phyloP scores from a whole-genome alignment of 2,888 invertebrate genomes.

The Drosophila ustulata region DNA sequence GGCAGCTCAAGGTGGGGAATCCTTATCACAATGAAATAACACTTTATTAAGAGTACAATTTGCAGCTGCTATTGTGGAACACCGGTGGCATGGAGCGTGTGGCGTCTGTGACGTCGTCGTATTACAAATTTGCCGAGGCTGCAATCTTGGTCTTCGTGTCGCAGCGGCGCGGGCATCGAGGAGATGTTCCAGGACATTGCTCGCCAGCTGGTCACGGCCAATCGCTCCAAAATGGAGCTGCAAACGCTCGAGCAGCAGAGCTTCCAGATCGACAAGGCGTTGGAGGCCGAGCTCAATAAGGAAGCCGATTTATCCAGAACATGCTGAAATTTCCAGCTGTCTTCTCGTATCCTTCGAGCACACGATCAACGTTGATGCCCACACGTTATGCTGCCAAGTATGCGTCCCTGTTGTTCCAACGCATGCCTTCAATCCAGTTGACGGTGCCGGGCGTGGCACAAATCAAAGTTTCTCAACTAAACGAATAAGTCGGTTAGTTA shows the following conservation, averaged over 20 bases:
- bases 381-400: slow-evolving; percentile 87
- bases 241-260: slow-evolving; percentile 92
- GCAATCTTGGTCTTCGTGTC: slow-evolving; percentile 97
- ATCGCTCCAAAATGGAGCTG: slow-evolving; percentile 92
- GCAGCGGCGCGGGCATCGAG: slow-evolving; percentile 93
- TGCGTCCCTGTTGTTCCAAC: slow-evolving; percentile 87
- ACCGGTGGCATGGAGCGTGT: slow-evolving; percentile 99
- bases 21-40: neutral
- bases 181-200: slow-evolving; percentile 97
- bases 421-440: slow-evolving; percentile 90
- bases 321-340: slow-evolving; percentile 85
- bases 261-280: slow-evolving; percentile 89
- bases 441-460: slow-evolving; percentile 92
- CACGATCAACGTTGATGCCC: slow-evolving; percentile 87
- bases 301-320: slow-evolving; percentile 83
- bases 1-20: slow-evolving; percentile 85
- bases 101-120: slow-evolving; percentile 97
- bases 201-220: slow-evolving; percentile 91
- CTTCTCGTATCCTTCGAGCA: slow-evolving; percentile 91
- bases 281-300: slow-evolving; percentile 85
- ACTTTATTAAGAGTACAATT: neutral
- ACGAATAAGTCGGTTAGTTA: slow-evolving; percentile 58
- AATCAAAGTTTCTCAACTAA: slow-evolving; percentile 90
- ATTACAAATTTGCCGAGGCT: slow-evolving; percentile 98
- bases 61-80: slow-evolving; percentile 96